Percentiles rank a stretch among this genome's conserved stretches.
These are phyloP conservation scores for Pseudolaguvia tuberculata DNA, from an alignment of 2,113 vertebrate genomes.

Conservation along the genomic window DNA sequence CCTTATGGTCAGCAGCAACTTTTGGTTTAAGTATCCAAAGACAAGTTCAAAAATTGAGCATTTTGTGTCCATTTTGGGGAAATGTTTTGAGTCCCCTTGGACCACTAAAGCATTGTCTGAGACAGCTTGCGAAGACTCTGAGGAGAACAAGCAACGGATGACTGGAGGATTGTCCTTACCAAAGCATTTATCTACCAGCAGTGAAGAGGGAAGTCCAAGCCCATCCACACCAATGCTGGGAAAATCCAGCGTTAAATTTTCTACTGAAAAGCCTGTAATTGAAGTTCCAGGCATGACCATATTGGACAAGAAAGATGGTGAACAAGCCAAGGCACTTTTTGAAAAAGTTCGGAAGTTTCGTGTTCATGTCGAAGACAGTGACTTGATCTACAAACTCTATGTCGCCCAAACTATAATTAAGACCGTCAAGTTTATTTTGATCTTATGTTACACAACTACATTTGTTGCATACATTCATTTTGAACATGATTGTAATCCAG, in stretches of 20 bases:
- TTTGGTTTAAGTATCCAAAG: slow-evolving; percentile 99
- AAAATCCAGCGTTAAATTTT: slow-evolving; percentile 90
- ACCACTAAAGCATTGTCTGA: slow-evolving; percentile 96
- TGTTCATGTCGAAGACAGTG: slow-evolving; percentile 92
- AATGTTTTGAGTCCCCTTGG: slow-evolving; percentile 98
- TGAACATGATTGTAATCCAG: slow-evolving; percentile 81
- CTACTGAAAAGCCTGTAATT: slow-evolving; percentile 86
- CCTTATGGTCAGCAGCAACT: slow-evolving; percentile 98
- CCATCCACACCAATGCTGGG: slow-evolving; percentile 85
- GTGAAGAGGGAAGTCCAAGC: slow-evolving; percentile 91
- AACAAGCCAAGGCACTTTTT: slow-evolving; percentile 96
- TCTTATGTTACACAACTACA: slow-evolving; percentile 91
- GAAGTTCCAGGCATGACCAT: slow-evolving; percentile 95
- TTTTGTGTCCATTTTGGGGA: slow-evolving; percentile 95
- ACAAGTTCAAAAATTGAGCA: slow-evolving; percentile 98
- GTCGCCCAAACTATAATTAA: slow-evolving; percentile 94
- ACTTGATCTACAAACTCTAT: slow-evolving; percentile 94
- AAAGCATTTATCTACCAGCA: slow-evolving; percentile 93
- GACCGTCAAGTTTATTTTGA: slow-evolving; percentile 94
- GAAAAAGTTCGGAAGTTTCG: slow-evolving; percentile 97
- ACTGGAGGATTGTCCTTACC: slow-evolving; percentile 82
- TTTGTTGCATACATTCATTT: slow-evolving; percentile 93
- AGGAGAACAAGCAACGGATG: slow-evolving; percentile 93
- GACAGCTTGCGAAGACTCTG: slow-evolving; percentile 93
- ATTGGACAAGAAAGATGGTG: slow-evolving; percentile 95